Evolutionary conservation across 2,888 invertebrate genomes (phyloP), one percentile per base, ranked within the genome.

Genomic region (Phortica okadai): DNA sequence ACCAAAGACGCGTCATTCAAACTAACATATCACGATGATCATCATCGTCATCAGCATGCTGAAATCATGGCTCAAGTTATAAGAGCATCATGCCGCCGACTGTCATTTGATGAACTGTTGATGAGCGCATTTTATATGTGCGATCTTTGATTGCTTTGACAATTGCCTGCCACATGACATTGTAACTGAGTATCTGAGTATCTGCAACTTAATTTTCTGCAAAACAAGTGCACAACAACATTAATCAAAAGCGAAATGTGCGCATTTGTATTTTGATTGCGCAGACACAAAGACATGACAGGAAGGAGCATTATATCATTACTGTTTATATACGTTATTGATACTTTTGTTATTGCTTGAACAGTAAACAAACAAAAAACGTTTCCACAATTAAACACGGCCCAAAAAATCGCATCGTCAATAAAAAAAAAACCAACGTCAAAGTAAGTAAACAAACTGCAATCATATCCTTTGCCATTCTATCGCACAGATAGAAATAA

Each of bases 391-490:
- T 56, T 4, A 56, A 56, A 14, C 50, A 67, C 41, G 33, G 56
- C 10, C 54, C 25, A 56, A 72, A 72, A 5, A 72, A 54, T 25
- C 10, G 50, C 62, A 16, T 62, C 33, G 33, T 33, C 33, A 33
- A 33, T 62, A 64, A 74, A 58, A 73, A 73, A 44, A 33, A 73
- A 54, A 73, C 11, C 58, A n/a, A 45, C 45, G 11, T 7, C 45
- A 56, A 69, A 21, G 45, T n/a, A 74, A 44, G 77, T 80, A 83
- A 83, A 83, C 79, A 83, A 78, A 74, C 42, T n/a, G 25, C 69
- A 79, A 56, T 33, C 54, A 67, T 76, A 67, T 76, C 64, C 16
- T 42, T 64, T 70, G 54, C 81, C 82, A 85, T 86, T 88, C 82
- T 83, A 76, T 66, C 54, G 70, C 16, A 73, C 56, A 73, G 44